Percentiles rank a stretch among this genome's conserved stretches.
phyloP scores from a whole-genome alignment of 2,888 invertebrate genomes.

The Baronia brevicornis region DNA sequence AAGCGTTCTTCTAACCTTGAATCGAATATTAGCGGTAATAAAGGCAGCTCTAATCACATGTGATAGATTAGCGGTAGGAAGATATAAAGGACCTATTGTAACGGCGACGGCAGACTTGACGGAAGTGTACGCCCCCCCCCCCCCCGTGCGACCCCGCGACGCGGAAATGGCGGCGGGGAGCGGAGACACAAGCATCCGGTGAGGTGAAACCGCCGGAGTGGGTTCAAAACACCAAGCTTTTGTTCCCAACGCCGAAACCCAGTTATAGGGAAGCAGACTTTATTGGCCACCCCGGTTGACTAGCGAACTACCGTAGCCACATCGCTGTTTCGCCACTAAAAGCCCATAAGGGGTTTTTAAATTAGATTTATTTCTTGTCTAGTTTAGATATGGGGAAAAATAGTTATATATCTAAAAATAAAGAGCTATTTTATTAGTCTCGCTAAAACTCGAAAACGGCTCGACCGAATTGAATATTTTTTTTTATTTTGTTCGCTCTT shows the following conservation, averaged over 20 bases:
- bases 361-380: no score
- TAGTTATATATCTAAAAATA: no score
- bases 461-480: no score
- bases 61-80: conserved; percentile 61
- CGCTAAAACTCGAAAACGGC: no score
- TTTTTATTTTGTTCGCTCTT: no score
- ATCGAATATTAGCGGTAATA: no score
- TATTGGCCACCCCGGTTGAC: conserved; percentile 28
- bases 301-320: conserved; percentile 32
- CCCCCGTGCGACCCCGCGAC: conserved; percentile 21
- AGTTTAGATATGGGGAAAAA: no score
- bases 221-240: conserved; percentile 28
- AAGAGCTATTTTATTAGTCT: no score
- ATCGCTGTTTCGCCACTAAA: no score
- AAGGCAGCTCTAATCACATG: conserved; percentile 47
- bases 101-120: conserved; percentile 38
- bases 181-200: conserved; percentile 67
- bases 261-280: conserved; percentile 27
- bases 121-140: conserved; percentile 27
- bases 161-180: conserved; percentile 63
- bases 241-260: conserved; percentile 28
- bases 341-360: no score
- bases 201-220: conserved; percentile 46
- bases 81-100: conserved; percentile 65
- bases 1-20: no score